phyloP scores from a whole-genome alignment of 2,113 vertebrate genomes.

The Salminus brasiliensis region DNA sequence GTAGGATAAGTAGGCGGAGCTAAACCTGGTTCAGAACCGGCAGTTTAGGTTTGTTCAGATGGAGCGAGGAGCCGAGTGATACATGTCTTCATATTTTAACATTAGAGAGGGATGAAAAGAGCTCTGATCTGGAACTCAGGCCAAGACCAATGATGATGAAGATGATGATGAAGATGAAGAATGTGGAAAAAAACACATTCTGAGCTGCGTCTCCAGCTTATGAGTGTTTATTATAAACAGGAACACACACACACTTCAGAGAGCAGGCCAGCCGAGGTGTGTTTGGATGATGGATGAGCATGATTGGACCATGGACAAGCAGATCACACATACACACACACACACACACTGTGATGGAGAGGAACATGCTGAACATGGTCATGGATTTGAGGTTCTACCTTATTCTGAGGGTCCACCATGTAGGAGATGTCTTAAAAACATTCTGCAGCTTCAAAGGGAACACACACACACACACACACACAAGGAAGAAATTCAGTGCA shows the following conservation, averaged over 20 bases:
- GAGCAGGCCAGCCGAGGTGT: not conserved
- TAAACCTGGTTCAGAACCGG: too few species aligned
- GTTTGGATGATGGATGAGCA: not conserved
- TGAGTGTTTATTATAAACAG: not conserved
- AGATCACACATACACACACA: not conserved
- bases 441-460: slow-evolving; percentile 76
- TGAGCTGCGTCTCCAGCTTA: not conserved
- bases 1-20: not conserved
- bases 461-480: slow-evolving; percentile 58
- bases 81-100: too few species aligned
- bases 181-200: not conserved
- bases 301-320: not conserved
- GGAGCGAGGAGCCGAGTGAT: too few species aligned
- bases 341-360: not conserved
- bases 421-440: slow-evolving; percentile 81
- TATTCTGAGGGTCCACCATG: slow-evolving; percentile 79
- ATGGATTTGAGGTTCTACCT: slow-evolving; percentile 64
- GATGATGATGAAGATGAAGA: not conserved
- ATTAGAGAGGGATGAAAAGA: too few species aligned
- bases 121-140: not conserved
- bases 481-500: not conserved
- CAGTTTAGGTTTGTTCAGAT: too few species aligned
- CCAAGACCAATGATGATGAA: not conserved
- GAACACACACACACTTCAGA: not conserved
- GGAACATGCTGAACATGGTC: slow-evolving; percentile 12